These are phyloP conservation scores for Hyalella azteca DNA, from an alignment of 2,888 invertebrate genomes.

Conservation along the genomic window DNA sequence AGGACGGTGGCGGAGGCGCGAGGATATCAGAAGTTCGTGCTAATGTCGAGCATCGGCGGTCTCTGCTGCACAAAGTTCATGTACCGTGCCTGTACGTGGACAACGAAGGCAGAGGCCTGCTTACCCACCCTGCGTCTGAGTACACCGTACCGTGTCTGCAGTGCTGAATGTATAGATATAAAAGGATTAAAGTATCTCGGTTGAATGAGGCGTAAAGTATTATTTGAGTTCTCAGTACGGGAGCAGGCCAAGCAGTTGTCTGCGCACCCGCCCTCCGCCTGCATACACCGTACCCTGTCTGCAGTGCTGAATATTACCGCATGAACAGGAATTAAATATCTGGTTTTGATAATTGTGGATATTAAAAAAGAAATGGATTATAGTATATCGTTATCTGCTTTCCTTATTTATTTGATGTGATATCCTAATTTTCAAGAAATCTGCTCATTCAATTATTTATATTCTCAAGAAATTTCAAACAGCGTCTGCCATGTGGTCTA, in stretches of 20 bases:
- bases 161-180: slow-evolving; percentile 35
- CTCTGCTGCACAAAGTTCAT: slow-evolving; percentile 46
- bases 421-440: too few relatives aligned
- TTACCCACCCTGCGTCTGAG: slow-evolving; percentile 42
- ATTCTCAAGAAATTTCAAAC: too few relatives aligned
- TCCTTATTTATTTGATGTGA: too few relatives aligned
- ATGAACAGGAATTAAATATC: too few relatives aligned
- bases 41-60: slow-evolving; percentile 47
- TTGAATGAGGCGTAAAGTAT: too few relatives aligned
- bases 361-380: too few relatives aligned
- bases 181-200: too few relatives aligned
- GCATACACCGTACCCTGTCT: slow-evolving; percentile 43
- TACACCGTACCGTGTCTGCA: slow-evolving; percentile 43
- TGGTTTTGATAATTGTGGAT: too few relatives aligned
- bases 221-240: too few relatives aligned
- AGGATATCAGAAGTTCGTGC: slow-evolving; percentile 50
- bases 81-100: slow-evolving; percentile 49
- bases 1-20: slow-evolving; percentile 30
- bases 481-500: too few relatives aligned
- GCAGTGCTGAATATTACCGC: slow-evolving; percentile 14
- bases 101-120: slow-evolving; percentile 48
- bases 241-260: slow-evolving; percentile 41
- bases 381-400: too few relatives aligned
- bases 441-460: too few relatives aligned
- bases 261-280: slow-evolving; percentile 41